Evolutionary conservation across 2,113 vertebrate species (phyloP), one percentile per base, ranked within the genome.

Genomic region (Oreotragus oreotragus): DNA sequence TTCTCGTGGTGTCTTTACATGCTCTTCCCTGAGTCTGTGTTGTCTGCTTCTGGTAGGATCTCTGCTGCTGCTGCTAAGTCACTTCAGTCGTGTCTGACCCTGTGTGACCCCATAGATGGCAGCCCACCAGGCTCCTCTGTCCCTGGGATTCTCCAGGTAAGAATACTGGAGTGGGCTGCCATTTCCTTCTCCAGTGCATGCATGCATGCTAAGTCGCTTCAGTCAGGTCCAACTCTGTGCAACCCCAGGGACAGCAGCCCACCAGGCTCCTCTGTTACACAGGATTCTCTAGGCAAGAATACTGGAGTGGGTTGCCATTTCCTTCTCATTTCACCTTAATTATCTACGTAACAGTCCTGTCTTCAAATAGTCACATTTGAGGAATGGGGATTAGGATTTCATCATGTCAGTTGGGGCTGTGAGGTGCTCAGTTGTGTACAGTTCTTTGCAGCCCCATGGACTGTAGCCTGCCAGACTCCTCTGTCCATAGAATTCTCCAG

Each of bases 361-460:
- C 51, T 83, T 2, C 27, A 73, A 51, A 55, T n/a, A 45, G 33
- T 43, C 27, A 36, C 17, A 64, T 43, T 77, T 57, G 28, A 94
- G 33, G 58, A 36, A 84, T 4, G 7, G 3, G 12, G 51, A 19
- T 84, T n/a, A 57, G 23, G 49, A 91, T 27, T 45, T 91, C 47
- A 36, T 73, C n/a, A 73, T 21, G 19, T 39, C n/a, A 73, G 10
- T 3, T 23, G 19, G n/a, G 66, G 19, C 66, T 73, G 36, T 39
- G n/a, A 21, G 4, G 19, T 39, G 8, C 10, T 70, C 62, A 17
- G 33, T n/a, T 1, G 0, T 66, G 15, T n/a, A 7, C 16, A 9
- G 5, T 3, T 66, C 66, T 73, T 39, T 6, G 19, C 19, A 39
- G n/a, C n/a, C 19, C n/a, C 66, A 6, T 23, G 19, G 66, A 70